Conservation (phyloP, 2,888 invertebrate genomes). For the Melinopterus prodromus region DNA sequence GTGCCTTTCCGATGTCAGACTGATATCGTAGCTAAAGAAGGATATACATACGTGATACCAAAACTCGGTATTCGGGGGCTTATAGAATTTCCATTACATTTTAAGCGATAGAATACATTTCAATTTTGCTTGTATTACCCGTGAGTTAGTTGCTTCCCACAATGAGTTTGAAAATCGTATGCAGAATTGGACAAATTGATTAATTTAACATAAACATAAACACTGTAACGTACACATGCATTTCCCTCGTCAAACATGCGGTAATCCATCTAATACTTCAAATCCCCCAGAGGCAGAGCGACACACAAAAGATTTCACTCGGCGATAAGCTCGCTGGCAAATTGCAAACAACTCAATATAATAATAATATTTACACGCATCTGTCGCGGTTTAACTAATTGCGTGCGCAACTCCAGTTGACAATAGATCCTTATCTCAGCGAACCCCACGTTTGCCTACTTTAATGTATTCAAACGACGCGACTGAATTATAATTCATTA, state of each 20-base stretch:
- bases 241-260: neutral
- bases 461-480: neutral
- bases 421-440: slow-evolving; percentile 32
- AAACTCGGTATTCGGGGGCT: too few species aligned
- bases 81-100: too few species aligned
- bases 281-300: neutral
- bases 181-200: neutral
- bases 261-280: neutral
- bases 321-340: slow-evolving; percentile 6
- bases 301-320: slow-evolving; percentile 4
- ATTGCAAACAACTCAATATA: slow-evolving; percentile 24
- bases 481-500: slow-evolving; percentile 17
- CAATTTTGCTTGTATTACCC: neutral
- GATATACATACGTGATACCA: too few species aligned
- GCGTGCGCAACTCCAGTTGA: slow-evolving; percentile 29
- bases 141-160: neutral
- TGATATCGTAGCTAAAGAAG: too few species aligned
- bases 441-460: neutral
- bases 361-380: slow-evolving; percentile 27
- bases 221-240: neutral
- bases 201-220: neutral
- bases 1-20: too few species aligned
- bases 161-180: neutral
- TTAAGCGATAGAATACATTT: too few species aligned
- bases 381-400: slow-evolving; percentile 31